A percentile compares a stretch with the other conserved stretches of the same genome.
Evolutionary conservation across 2,888 invertebrate species (phyloP).

Genomic region (Dasysyrphus albostriatus): DNA sequence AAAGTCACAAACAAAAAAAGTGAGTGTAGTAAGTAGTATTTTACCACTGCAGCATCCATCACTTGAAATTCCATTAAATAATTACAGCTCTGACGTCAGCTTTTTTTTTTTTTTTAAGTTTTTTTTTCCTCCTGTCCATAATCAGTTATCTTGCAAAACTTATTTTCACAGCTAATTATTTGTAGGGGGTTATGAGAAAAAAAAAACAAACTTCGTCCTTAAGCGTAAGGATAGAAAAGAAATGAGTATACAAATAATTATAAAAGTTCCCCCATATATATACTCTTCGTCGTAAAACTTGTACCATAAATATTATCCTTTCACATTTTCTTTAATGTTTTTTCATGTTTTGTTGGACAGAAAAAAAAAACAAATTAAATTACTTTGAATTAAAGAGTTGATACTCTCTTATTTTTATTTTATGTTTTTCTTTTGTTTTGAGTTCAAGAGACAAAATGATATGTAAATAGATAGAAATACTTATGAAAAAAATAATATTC

Average conservation of each 20-base stretch:
- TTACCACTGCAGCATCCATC: constrained; percentile 22
- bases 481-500: no score
- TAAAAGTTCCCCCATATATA: not conserved
- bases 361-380: constrained; percentile 8
- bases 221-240: not conserved
- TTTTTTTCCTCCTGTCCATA: constrained; percentile 3
- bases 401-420: not conserved
- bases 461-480: not conserved
- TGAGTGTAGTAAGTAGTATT: not conserved
- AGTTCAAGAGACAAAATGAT: not conserved
- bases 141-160: constrained; percentile 20
- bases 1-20: not conserved
- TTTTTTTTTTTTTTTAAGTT: not conserved
- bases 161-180: constrained; percentile 34
- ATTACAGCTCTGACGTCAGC: constrained; percentile 29
- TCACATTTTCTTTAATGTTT: constrained; percentile 1
- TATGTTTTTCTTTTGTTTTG: not conserved
- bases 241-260: constrained; percentile 14
- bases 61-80: constrained; percentile 29
- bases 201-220: constrained; percentile 5
- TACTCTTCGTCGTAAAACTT: not conserved
- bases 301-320: constrained; percentile 10
- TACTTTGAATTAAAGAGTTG: not conserved
- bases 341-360: not conserved
- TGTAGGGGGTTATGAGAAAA: not conserved